Evolutionary conservation across 2,888 invertebrate species (phyloP), one percentile per base, ranked within the genome.

Genomic region (Chaetogeoica ovagalla): DNA sequence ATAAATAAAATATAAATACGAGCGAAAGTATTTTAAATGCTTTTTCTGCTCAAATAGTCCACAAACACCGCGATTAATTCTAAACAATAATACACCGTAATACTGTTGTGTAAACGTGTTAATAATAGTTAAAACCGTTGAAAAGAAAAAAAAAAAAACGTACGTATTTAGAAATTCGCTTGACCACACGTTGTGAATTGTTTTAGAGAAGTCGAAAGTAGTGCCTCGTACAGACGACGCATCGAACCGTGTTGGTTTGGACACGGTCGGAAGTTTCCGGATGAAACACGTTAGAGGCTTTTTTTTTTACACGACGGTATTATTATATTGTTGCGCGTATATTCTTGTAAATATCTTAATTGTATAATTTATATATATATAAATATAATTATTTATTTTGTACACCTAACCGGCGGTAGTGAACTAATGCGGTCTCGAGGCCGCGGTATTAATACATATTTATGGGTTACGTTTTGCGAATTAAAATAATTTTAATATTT

Each of bases 171-270:
- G 74, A 74, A 74, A 74, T 39, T 74, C 48, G 48, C 55, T 74
- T 65, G 55, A 65, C 55, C 74, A 23, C 57, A 75, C 37, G 57
- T 75, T 57, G n/a, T n/a, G 65, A 43, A 43, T 57, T 63, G 37
- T 74, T 65, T n/a, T 43, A 75, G 74, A 75, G 23, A 75, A 75
- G 74, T 66, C 74, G 74, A 75, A 75, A 75, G 74, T 75, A n/a
- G 65, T 66, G 63, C 17, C 9, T 55, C 48, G 55, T 19, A 57
- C n/a, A n/a, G n/a, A n/a, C n/a, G 21, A 55, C 17, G 74, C 65
- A 66, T 57, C 57, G 74, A 39, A 75, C 74, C 74, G 57, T 57
- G 74, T 65, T 57, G 0, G 39, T 39, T 21, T 21, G 65, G 65
- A 66, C 65, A 65, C 63, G 74, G 74, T 75, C 55, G 55, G 57